phyloP scores from a whole-genome alignment of 2,113 vertebrate genomes.

The Labrus mixtus region DNA sequence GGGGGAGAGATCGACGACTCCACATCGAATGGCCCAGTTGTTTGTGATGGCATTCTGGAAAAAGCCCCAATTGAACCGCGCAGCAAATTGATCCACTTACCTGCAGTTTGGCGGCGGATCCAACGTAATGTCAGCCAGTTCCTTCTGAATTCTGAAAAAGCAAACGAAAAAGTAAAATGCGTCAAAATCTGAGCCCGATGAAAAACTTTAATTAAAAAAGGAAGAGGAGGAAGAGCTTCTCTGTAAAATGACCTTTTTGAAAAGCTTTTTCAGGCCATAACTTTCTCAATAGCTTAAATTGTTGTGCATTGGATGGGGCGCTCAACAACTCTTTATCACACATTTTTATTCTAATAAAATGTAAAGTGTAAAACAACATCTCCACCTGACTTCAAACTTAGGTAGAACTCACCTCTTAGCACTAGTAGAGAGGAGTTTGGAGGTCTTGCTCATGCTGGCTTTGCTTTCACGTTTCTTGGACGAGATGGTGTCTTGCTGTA shows the following conservation, averaged over 20 bases:
- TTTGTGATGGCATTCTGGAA: not conserved
- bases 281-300: not conserved
- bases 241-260: not conserved
- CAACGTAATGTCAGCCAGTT: conserved; percentile 96
- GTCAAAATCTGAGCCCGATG: not conserved
- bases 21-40: not conserved
- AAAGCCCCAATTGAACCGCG: not conserved
- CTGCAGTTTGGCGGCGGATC: conserved; percentile 98
- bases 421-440: conserved; percentile 96
- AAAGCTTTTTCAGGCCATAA: not conserved
- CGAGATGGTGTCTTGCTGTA: conserved; percentile 84
- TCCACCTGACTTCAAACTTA: not conserved
- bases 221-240: too few species aligned
- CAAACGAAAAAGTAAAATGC: not conserved
- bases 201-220: not conserved
- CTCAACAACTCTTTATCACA: not conserved
- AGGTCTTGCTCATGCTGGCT: conserved; percentile 98
- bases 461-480: conserved; percentile 95
- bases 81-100: conserved; percentile 68
- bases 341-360: too few species aligned
- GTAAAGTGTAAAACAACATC: too few species aligned
- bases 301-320: not conserved
- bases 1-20: not conserved
- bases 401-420: conserved; percentile 90
- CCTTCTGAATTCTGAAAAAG: conserved; percentile 94